phyloP scores from a whole-genome alignment of 2,113 vertebrate genomes.

The Limanda limanda region DNA sequence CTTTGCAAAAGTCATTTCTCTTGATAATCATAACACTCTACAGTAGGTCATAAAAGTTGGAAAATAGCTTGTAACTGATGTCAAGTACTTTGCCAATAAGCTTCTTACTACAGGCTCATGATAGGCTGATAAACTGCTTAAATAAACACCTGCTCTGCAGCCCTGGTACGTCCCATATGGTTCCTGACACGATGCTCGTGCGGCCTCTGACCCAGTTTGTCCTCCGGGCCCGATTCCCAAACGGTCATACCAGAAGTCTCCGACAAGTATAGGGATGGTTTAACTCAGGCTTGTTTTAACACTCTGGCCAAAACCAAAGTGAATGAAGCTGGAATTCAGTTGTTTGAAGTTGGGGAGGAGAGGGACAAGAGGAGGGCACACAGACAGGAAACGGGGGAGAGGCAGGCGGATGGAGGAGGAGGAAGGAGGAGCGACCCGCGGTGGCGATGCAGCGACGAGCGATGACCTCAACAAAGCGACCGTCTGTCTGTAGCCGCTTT shows the following conservation, averaged over 20 bases:
- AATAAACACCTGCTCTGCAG: slow-evolving; percentile 3
- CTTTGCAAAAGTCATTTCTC: not conserved
- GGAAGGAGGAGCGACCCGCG: slow-evolving; percentile 1
- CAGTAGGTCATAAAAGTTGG: not conserved
- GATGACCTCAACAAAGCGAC: slow-evolving; percentile 11
- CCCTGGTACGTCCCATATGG: not conserved
- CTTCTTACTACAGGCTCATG: not conserved
- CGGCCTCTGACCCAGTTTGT: slow-evolving; percentile 30
- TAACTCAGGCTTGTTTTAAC: not conserved
- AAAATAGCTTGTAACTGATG: not conserved
- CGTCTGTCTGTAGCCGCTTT: not conserved
- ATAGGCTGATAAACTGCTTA: not conserved
- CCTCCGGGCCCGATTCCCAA: slow-evolving; percentile 10
- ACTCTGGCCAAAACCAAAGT: slow-evolving; percentile 10
- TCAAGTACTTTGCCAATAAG: not conserved
- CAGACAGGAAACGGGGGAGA: not conserved
- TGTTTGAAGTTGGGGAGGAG: not conserved
- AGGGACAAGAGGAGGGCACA: not conserved
- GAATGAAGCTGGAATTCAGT: not conserved
- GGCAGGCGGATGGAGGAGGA: not conserved
- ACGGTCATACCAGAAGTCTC: slow-evolving; percentile 8
- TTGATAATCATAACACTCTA: not conserved
- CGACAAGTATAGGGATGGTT: slow-evolving; percentile 10
- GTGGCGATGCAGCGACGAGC: not conserved
- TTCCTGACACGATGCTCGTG: not conserved